These are phyloP conservation scores for Siniperca chuatsi DNA, from an alignment of 2,113 vertebrate species.

Conservation along the genomic window DNA sequence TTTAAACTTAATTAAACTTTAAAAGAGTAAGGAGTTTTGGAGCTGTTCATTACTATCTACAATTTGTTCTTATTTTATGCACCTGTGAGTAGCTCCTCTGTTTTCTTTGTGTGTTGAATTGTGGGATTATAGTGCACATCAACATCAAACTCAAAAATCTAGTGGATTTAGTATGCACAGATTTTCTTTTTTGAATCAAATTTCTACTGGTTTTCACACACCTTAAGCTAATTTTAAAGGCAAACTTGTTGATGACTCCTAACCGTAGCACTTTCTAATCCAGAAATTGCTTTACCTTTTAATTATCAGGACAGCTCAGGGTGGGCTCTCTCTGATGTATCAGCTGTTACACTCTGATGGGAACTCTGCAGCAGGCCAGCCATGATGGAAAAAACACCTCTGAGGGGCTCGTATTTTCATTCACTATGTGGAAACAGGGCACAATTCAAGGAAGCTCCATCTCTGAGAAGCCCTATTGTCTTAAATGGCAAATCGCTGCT, in stretches of 20 bases:
- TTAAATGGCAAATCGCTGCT: constrained; percentile 49
- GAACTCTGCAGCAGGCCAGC: constrained; percentile 21
- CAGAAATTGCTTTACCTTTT: not conserved
- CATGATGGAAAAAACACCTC: constrained; percentile 68
- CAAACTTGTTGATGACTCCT: not conserved
- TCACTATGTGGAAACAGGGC: constrained; percentile 72
- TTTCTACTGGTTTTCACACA: not conserved
- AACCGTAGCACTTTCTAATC: not conserved
- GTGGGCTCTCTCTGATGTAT: constrained; percentile 18
- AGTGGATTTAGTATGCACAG: not conserved
- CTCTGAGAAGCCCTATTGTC: constrained; percentile 75
- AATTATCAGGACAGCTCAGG: not conserved
- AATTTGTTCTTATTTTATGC: not conserved
- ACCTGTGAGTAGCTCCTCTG: not conserved
- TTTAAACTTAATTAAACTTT: not conserved
- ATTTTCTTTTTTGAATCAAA: too few species aligned
- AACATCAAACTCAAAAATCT: not conserved
- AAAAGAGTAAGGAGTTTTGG: too few species aligned
- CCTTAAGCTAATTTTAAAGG: not conserved
- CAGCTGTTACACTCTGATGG: constrained; percentile 34
- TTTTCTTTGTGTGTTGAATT: not conserved
- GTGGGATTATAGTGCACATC: not conserved
- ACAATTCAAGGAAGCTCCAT: constrained; percentile 85
- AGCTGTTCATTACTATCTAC: not conserved
- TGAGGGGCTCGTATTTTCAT: constrained; percentile 47